Conservation (phyloP, 2,113 vertebrate genomes). For the Furnarius figulus region DNA sequence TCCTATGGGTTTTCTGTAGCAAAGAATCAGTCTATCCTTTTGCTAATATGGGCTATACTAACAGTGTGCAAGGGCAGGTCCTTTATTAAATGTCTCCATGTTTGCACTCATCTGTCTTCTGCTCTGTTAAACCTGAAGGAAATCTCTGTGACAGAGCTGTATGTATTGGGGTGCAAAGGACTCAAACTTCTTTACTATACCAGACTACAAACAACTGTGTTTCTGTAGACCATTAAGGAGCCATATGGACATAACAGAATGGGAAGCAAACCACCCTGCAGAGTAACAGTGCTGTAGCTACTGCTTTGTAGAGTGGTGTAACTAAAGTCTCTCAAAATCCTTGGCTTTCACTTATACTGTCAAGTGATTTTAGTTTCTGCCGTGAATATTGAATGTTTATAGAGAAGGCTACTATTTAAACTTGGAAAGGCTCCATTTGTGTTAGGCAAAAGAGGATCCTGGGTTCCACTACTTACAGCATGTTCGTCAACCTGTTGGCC, state of each 20-base stretch:
- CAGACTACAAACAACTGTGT: not conserved
- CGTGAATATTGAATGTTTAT: not conserved
- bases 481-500: not conserved
- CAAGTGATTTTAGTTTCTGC: not conserved
- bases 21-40: not conserved
- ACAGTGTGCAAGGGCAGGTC: not conserved
- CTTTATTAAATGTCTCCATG: not conserved
- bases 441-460: not conserved
- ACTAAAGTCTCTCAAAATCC: not conserved
- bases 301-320: not conserved
- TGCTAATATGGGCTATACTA: not conserved
- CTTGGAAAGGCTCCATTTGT: not conserved
- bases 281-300: not conserved
- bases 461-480: rapidly evolving
- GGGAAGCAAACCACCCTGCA: not conserved
- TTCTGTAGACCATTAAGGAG: not conserved
- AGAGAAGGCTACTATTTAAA: not conserved
- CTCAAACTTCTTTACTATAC: not conserved
- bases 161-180: not conserved
- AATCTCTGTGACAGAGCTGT: not conserved
- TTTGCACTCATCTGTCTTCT: not conserved
- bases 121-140: not conserved
- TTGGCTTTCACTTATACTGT: not conserved
- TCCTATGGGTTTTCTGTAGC: not conserved
- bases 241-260: rapidly evolving